Conservation (phyloP, 2,113 vertebrate genomes). For the Pelobates fuscus region DNA sequence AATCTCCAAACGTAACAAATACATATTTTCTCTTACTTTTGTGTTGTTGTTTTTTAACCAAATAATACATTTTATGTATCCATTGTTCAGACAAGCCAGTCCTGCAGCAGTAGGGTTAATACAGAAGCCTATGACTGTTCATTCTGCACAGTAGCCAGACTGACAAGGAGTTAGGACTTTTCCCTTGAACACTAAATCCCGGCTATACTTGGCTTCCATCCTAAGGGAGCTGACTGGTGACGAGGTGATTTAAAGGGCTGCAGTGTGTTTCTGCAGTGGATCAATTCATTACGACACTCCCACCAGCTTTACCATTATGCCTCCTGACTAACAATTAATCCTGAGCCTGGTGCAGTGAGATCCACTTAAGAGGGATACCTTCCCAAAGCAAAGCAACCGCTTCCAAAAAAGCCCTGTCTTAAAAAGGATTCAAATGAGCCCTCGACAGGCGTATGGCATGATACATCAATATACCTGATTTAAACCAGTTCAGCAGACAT, state of each 20-base stretch:
- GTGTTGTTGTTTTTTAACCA: no score
- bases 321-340: conserved; percentile 51
- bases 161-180: conserved; percentile 33
- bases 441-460: conserved; percentile 31
- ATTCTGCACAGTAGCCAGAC: background rate
- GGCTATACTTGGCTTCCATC: conserved; percentile 46
- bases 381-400: conserved; percentile 29
- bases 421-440: conserved; percentile 41
- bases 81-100: background rate
- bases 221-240: conserved; percentile 51
- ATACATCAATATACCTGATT: conserved; percentile 48
- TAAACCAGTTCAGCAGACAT: conserved; percentile 35
- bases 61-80: no score
- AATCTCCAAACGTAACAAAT: no score
- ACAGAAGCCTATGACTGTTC: background rate
- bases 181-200: conserved; percentile 44
- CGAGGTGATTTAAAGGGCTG: conserved; percentile 50
- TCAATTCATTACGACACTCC: conserved; percentile 51
- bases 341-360: conserved; percentile 48
- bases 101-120: background rate
- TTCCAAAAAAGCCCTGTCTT: conserved; percentile 34
- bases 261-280: conserved; percentile 50
- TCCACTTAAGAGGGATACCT: conserved; percentile 47
- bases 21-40: no score
- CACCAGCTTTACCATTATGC: conserved; percentile 50